phyloP scores from a whole-genome alignment of 2,888 invertebrate genomes.

The Nebria salina region DNA sequence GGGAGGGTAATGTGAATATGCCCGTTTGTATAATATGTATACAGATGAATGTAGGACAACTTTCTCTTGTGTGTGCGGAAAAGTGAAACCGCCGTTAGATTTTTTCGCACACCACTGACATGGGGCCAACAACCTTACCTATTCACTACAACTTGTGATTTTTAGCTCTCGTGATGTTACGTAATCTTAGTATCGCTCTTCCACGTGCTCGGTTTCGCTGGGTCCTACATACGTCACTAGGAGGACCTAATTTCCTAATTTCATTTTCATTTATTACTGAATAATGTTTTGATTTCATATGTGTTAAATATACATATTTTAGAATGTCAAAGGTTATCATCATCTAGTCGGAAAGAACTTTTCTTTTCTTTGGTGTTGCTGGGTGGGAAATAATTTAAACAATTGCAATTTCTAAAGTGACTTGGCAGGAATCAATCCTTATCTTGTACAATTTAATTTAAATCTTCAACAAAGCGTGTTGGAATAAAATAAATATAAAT shows the following conservation, averaged over 20 bases:
- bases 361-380: neutral
- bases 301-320: neutral
- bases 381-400: neutral
- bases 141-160: slow-evolving; percentile 28
- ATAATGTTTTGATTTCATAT: too few relatives aligned
- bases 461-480: neutral
- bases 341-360: neutral
- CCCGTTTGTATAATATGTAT: slow-evolving; percentile 17
- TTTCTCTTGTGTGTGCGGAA: slow-evolving; percentile 60
- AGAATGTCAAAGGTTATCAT: neutral
- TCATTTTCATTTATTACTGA: too few relatives aligned
- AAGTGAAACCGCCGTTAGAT: slow-evolving; percentile 63
- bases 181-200: neutral
- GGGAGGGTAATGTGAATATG: slow-evolving; percentile 1
- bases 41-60: slow-evolving; percentile 60
- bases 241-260: too few relatives aligned
- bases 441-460: slow-evolving; percentile 1
- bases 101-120: slow-evolving; percentile 58
- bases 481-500: slow-evolving; percentile 1
- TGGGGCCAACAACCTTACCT: slow-evolving; percentile 30
- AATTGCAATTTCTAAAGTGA: neutral
- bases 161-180: slow-evolving; percentile 34
- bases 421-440: neutral
- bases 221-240: too few relatives aligned
- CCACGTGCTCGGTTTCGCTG: too few relatives aligned